Evolutionary conservation across 1,140 invertebrate species (phyloP), one percentile per base, ranked within the genome.

Genomic region (Zaprionus taronus): DNA sequence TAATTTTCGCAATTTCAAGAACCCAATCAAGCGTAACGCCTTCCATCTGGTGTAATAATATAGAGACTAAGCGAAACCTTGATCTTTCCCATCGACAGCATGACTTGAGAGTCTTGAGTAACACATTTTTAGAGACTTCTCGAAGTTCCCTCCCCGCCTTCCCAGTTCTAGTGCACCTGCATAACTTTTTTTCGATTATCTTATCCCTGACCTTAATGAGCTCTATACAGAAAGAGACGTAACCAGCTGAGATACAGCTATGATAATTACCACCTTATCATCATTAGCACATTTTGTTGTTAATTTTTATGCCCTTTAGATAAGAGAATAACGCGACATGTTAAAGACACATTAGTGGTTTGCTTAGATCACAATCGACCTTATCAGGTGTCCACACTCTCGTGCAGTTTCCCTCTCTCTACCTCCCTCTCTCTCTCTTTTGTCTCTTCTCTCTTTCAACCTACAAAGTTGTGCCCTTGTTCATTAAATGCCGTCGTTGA

Each of bases 401-500:
- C 22, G 9, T 14, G 4, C 38, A 28, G 6, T 28, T 28, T 7
- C 26, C 26, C 28, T 22, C 38, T 62, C 38, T 41, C 12, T 14
- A 22, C 7, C 7, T 28, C 22, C 7, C 22, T 38, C 20, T 3
- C 2, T 47, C 26, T 28, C 0, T 47, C 26, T 9, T 31, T 34
- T 34, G 9, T 34, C 9, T 34, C 9, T 34, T 17, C 6, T 47
- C 44, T 47, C n/a, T 12, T 28, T 66, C 22, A 34, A 1, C 12
- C 12, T n/a, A 31, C 24, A 44, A 12, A 12, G n/a, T 28, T 31
- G 26, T 22, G 47, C 38, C 24, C 36, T 65, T 36, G 49, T 57
- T 80, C 76, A 80, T 76, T 76, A 65, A 71, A 49, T 65, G 36
- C 51, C 72, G 56, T 76, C 36, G 56, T 55, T 31, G 47, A 60